These are phyloP conservation scores for Sitta carolinensis DNA, from an alignment of 2,797 vertebrate genomes.

Conservation along the genomic window DNA sequence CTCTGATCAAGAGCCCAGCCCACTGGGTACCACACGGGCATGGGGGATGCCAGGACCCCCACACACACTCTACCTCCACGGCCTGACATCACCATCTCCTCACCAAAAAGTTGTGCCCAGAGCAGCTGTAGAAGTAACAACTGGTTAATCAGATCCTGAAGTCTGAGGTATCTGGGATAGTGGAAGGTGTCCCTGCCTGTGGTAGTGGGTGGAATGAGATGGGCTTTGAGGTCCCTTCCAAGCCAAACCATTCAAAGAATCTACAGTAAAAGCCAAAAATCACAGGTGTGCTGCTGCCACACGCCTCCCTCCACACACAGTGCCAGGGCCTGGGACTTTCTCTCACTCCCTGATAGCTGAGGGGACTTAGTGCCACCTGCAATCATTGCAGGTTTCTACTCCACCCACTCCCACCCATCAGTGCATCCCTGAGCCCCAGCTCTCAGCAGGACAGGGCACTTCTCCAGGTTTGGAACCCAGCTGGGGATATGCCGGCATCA, in stretches of 20 bases:
- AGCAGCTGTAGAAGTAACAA: background rate
- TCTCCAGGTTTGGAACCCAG: background rate
- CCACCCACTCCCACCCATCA: background rate
- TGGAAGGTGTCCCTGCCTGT: background rate
- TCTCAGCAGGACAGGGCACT: background rate
- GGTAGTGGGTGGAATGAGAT: background rate
- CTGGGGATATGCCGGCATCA: background rate
- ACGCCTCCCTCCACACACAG: background rate
- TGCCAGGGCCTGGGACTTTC: background rate
- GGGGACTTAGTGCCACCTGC: background rate
- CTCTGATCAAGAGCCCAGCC: background rate
- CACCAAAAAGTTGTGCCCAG: background rate
- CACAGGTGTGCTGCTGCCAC: background rate
- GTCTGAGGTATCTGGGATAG: background rate
- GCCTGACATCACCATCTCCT: background rate
- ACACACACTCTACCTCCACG: background rate
- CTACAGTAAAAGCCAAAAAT: background rate
- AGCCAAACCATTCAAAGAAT: background rate
- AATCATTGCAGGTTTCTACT: background rate
- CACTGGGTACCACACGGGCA: background rate
- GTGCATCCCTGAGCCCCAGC: background rate
- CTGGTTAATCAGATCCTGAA: background rate
- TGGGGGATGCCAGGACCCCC: no score
- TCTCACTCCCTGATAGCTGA: rapidly evolving
- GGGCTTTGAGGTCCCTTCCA: background rate